These are phyloP conservation scores for Tigriopus californicus DNA, from an alignment of 2,888 invertebrate species.

Conservation along the genomic window DNA sequence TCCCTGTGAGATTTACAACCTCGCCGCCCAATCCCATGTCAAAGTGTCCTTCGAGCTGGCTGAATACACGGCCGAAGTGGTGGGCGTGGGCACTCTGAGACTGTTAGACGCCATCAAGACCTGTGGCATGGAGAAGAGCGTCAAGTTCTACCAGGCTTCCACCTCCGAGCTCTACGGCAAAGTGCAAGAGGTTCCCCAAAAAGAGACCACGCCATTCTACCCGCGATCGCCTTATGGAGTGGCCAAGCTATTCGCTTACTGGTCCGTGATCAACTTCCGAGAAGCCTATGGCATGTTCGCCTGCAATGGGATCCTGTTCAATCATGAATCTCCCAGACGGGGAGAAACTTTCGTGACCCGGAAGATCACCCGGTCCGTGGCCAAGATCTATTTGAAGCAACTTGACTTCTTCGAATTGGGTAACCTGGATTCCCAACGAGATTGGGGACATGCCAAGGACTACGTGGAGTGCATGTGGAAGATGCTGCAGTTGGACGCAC, in stretches of 20 bases:
- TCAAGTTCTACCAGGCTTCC: conserved; percentile 84
- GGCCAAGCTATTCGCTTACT: conserved; percentile 84
- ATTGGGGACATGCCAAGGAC: conserved; percentile 88
- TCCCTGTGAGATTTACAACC: conserved; percentile 89
- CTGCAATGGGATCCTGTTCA: conserved; percentile 87
- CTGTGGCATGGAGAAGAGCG: conserved; percentile 56
- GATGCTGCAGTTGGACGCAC: conserved; percentile 81
- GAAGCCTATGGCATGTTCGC: conserved; percentile 90
- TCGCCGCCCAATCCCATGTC: conserved; percentile 97
- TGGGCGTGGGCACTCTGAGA: conserved; percentile 79
- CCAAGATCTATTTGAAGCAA: conserved; percentile 78
- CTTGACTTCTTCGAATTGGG: conserved; percentile 73
- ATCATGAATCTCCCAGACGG: conserved; percentile 84
- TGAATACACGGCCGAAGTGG: conserved; percentile 96
- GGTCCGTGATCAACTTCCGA: conserved; percentile 74
- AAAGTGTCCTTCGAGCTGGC: conserved; percentile 93
- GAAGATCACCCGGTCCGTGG: conserved; percentile 90
- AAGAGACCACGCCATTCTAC: conserved; percentile 84
- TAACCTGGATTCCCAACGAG: conserved; percentile 80
- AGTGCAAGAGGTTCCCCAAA: conserved; percentile 78
- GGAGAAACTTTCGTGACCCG: conserved; percentile 97
- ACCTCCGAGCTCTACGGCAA: conserved; percentile 89
- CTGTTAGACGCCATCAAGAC: conserved; percentile 78
- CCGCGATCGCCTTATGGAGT: conserved; percentile 92
- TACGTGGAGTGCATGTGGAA: conserved; percentile 82